These are phyloP conservation scores for Athene cunicularia DNA, from an alignment of 2,113 vertebrate species.

Conservation along the genomic window DNA sequence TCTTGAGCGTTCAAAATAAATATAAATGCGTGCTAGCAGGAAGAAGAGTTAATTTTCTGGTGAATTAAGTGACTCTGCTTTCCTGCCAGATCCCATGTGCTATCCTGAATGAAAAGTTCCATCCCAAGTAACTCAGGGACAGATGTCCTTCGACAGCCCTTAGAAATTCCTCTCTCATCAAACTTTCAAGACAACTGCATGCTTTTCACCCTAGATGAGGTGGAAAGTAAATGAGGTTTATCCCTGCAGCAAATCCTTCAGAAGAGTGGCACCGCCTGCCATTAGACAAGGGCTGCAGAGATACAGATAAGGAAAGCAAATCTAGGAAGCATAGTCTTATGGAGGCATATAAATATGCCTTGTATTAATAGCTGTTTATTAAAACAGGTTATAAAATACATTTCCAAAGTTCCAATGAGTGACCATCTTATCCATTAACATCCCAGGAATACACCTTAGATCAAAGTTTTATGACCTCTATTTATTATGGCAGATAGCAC, in stretches of 20 bases:
- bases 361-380: slow-evolving; percentile 56
- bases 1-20: neutral
- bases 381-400: slow-evolving; percentile 50
- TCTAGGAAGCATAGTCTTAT: neutral
- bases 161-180: neutral
- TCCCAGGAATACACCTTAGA: slow-evolving; percentile 45
- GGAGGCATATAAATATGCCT: slow-evolving; percentile 5
- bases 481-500: slow-evolving; percentile 58
- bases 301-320: neutral
- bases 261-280: neutral
- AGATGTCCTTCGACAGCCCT: neutral
- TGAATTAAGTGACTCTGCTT: neutral
- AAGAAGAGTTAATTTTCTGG: neutral
- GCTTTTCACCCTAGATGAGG: neutral
- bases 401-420: slow-evolving; percentile 49
- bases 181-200: neutral
- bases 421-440: slow-evolving; percentile 9
- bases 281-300: neutral
- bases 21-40: neutral
- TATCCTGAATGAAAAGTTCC: neutral
- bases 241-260: slow-evolving; percentile 19
- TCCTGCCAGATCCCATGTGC: neutral
- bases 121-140: neutral
- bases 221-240: slow-evolving; percentile 3
- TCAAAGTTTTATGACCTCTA: slow-evolving; percentile 63